Evolutionary conservation across 2,888 invertebrate genomes (phyloP).

Genomic region (Oscheius sp.): DNA sequence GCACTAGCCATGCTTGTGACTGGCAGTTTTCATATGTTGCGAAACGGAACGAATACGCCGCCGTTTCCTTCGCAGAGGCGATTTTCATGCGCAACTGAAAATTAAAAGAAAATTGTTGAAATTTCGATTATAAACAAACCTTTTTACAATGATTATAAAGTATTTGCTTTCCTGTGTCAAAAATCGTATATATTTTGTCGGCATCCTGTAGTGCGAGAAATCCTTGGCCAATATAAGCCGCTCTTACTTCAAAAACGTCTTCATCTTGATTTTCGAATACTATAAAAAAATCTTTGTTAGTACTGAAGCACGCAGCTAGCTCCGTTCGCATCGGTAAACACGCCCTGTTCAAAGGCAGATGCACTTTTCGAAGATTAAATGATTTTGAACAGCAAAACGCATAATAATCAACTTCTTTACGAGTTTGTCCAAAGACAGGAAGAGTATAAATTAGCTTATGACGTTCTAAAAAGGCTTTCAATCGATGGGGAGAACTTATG

Average conservation of each 20-base stretch:
- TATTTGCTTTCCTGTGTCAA: conserved; percentile 4
- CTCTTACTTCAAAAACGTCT: neutral
- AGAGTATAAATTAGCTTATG: too few relatives aligned
- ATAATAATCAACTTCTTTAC: too few relatives aligned
- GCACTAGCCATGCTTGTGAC: conserved; percentile 13
- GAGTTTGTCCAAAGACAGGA: too few relatives aligned
- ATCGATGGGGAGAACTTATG: too few relatives aligned
- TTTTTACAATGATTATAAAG: neutral
- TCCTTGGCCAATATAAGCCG: conserved; percentile 1
- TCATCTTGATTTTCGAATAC: neutral
- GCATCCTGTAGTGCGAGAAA: conserved; percentile 12
- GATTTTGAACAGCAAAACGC: too few relatives aligned
- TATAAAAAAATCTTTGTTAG: neutral
- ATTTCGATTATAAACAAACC: neutral
- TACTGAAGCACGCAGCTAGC: too few relatives aligned
- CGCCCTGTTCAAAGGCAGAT: too few relatives aligned
- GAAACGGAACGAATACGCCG: conserved; percentile 8
- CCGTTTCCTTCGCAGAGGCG: conserved; percentile 2
- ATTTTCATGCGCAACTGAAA: conserved; percentile 10
- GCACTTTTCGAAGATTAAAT: too few relatives aligned
- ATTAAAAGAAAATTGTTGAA: too few relatives aligned
- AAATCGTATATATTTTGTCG: conserved; percentile 12
- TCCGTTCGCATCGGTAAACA: too few relatives aligned
- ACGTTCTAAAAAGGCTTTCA: too few relatives aligned
- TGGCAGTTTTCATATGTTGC: conserved; percentile 8